Percentiles rank a stretch among this genome's conserved stretches.
Conservation (phyloP, 1,140 invertebrate genomes). For the Protaetia brevitarsis region DNA sequence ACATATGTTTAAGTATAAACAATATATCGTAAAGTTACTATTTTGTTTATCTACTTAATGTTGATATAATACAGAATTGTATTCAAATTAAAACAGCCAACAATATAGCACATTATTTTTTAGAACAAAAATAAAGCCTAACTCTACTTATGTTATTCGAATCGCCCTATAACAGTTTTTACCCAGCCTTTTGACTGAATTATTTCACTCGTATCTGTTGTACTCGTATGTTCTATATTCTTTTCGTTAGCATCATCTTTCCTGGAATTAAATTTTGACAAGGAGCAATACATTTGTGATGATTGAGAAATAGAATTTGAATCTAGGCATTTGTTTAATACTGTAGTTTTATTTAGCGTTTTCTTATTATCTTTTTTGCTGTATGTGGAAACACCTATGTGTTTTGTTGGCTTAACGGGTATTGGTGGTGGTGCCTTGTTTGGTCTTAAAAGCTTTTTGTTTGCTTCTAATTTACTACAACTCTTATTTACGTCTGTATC, state of each 20-base stretch:
- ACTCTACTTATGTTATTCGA: slow-evolving; percentile 42
- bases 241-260: not conserved
- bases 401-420: slow-evolving; percentile 42
- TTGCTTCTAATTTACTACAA: slow-evolving; percentile 3
- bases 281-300: not conserved
- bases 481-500: not conserved
- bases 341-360: not conserved
- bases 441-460: slow-evolving; percentile 33
- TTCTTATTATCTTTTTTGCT: not conserved
- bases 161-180: slow-evolving; percentile 45
- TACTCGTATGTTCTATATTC: slow-evolving; percentile 11
- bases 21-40: not conserved
- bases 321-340: not conserved
- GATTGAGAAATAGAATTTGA: not conserved
- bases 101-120: slow-evolving; percentile 19
- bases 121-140: slow-evolving; percentile 19
- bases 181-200: slow-evolving; percentile 43
- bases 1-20: slow-evolving; percentile 20
- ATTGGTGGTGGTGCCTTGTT: slow-evolving; percentile 45
- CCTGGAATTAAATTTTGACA: not conserved
- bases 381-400: not conserved
- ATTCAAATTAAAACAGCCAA: slow-evolving; percentile 10
- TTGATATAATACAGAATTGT: slow-evolving; percentile 23
- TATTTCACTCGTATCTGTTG: slow-evolving; percentile 13
- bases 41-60: slow-evolving; percentile 3